These are phyloP conservation scores for Aphelocoma californica DNA, from an alignment of 2,797 vertebrate genomes.

Conservation along the genomic window DNA sequence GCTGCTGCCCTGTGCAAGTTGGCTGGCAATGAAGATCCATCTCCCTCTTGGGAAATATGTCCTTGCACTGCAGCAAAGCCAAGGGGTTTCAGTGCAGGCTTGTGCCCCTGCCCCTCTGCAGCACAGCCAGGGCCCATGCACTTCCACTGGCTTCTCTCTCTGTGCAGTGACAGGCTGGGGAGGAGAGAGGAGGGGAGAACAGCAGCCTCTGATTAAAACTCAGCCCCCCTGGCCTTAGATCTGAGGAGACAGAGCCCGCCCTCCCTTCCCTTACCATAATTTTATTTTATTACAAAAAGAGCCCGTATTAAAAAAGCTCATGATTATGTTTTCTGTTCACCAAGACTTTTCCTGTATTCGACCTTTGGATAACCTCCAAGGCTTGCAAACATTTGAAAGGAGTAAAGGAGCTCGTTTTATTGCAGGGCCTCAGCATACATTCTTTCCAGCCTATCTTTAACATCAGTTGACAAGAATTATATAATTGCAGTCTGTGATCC, in stretches of 20 bases:
- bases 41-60: neutral
- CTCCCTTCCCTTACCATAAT: conserved; percentile 67
- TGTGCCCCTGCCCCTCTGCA: neutral
- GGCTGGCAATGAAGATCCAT: neutral
- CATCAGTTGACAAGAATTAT: conserved; percentile 95
- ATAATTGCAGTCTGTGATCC: conserved; percentile 96
- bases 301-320: conserved; percentile 70
- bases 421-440: conserved; percentile 76
- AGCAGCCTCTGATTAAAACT: conserved; percentile 68
- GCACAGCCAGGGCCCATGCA: neutral
- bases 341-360: conserved; percentile 81
- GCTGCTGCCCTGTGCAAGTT: neutral
- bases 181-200: conserved; percentile 57
- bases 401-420: conserved; percentile 83
- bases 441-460: conserved; percentile 86
- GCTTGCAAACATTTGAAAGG: conserved; percentile 82
- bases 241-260: conserved; percentile 60
- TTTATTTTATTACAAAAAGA: conserved; percentile 76
- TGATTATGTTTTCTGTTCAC: conserved; percentile 77
- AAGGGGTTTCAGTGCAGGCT: neutral
- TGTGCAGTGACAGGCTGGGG: conserved; percentile 6
- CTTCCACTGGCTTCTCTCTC: neutral
- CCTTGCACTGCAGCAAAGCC: neutral
- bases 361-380: conserved; percentile 84
- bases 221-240: conserved; percentile 71